Conservation (phyloP, 37 sponge, comb jelly and placozoan genomes). For the Chondrilla cf. caribensis region DNA sequence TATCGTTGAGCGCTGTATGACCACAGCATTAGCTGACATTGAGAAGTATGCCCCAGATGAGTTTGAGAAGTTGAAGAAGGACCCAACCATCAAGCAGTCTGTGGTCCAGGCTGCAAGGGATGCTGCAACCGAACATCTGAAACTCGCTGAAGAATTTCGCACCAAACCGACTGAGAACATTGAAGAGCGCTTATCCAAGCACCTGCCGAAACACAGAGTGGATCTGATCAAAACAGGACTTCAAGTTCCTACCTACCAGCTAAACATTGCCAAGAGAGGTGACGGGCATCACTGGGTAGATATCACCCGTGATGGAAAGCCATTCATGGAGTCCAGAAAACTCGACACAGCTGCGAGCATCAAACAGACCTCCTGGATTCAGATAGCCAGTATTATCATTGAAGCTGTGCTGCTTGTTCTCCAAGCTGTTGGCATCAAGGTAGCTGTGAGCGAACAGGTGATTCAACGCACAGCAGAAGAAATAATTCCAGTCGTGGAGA, state of each 20-base stretch:
- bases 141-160: too few relatives aligned
- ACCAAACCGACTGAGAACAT: slow-evolving; percentile 19
- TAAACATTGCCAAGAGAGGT: too few relatives aligned
- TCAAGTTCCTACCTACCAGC: too few relatives aligned
- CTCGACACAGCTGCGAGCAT: slow-evolving; percentile 20
- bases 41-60: slow-evolving; percentile 27
- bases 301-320: too few relatives aligned
- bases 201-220: too few relatives aligned
- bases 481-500: slow-evolving; percentile 19
- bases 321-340: too few relatives aligned
- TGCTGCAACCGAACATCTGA: slow-evolving; percentile 34
- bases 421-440: slow-evolving; percentile 33
- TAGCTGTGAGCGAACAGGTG: slow-evolving; percentile 19
- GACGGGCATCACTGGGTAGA: too few relatives aligned
- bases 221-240: too few relatives aligned
- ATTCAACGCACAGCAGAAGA: slow-evolving; percentile 29
- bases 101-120: neutral
- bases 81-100: neutral
- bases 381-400: too few relatives aligned
- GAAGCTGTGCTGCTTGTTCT: slow-evolving; percentile 35
- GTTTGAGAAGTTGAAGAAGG: slow-evolving; percentile 1
- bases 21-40: too few relatives aligned
- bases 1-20: too few relatives aligned
- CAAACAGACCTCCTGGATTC: slow-evolving; percentile 23
- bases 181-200: too few relatives aligned